These are phyloP conservation scores for Macrobrachium nipponense DNA, from an alignment of 1,140 invertebrate species.

Conservation along the genomic window DNA sequence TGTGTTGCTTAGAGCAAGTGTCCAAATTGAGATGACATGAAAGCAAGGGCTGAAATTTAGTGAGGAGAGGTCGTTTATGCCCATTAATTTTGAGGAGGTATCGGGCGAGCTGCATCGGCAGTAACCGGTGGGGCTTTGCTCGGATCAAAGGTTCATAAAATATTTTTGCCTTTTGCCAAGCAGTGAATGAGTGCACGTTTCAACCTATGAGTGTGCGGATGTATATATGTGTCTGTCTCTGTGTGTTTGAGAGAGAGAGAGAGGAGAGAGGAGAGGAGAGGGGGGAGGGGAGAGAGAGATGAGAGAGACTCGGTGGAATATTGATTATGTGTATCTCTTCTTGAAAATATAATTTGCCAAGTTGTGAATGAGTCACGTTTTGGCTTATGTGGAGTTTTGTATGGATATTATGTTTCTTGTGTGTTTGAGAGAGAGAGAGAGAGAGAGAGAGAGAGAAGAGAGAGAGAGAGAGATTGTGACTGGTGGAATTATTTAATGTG, in stretches of 20 bases:
- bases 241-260: neutral
- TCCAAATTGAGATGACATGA: too few relatives aligned
- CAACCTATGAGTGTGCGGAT: neutral
- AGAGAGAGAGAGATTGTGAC: neutral
- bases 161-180: neutral
- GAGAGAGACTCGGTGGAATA: neutral
- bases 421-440: slow-evolving; percentile 19
- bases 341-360: too few relatives aligned
- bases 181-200: neutral
- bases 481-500: neutral
- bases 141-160: neutral
- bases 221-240: neutral
- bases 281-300: neutral
- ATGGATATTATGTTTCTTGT: too few relatives aligned
- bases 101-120: too few relatives aligned
- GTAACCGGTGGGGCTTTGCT: too few relatives aligned
- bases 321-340: neutral
- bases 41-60: too few relatives aligned
- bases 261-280: too few relatives aligned
- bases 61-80: too few relatives aligned
- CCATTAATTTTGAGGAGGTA: too few relatives aligned
- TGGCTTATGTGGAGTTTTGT: too few relatives aligned
- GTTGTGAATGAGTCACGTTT: too few relatives aligned
- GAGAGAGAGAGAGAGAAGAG: slow-evolving; percentile 21
- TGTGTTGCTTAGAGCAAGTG: neutral